phyloP scores from a whole-genome alignment of 2,113 vertebrate genomes.

The Tauraco erythrolophus region DNA sequence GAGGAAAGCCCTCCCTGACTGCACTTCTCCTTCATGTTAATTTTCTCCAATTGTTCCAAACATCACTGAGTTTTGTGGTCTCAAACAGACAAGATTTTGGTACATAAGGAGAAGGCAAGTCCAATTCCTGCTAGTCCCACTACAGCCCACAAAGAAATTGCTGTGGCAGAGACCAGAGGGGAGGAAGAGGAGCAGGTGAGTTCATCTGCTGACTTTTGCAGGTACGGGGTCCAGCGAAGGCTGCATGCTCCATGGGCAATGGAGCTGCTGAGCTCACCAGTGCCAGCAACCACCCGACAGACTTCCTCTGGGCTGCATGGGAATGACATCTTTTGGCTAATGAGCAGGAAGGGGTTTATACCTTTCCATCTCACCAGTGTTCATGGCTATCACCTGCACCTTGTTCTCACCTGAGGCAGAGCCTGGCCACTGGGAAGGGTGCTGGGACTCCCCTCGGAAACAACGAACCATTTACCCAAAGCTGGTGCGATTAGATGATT shows the following conservation, averaged over 20 bases:
- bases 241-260: accelerated
- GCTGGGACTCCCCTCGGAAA: background rate
- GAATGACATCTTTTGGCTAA: accelerated
- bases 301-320: accelerated
- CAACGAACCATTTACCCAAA: background rate
- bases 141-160: background rate
- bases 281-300: accelerated
- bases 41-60: background rate
- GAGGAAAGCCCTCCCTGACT: background rate
- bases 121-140: background rate
- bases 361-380: background rate
- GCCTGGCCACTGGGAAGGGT: background rate
- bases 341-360: accelerated
- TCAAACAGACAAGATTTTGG: background rate
- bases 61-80: background rate
- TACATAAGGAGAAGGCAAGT: background rate
- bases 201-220: background rate
- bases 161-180: background rate
- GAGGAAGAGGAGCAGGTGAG: background rate
- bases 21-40: background rate
- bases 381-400: background rate
- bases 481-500: background rate
- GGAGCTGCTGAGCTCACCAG: background rate
- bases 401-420: background rate
- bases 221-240: accelerated